Base-by-base conservation (phyloP, 2,113 vertebrate genomes). In the Sminthopsis crassicaudata region DNA sequence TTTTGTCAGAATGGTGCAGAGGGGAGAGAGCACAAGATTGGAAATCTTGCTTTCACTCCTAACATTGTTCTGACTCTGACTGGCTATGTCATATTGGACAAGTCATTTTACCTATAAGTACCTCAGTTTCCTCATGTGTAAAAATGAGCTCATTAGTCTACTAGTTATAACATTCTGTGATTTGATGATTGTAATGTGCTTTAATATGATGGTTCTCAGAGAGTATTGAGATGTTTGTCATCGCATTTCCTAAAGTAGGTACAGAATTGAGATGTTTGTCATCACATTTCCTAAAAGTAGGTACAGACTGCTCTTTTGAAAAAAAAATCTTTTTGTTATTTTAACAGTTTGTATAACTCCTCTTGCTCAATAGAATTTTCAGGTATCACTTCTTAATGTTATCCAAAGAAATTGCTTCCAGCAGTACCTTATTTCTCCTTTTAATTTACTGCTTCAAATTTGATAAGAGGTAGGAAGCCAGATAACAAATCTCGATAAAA, bases 361-460 rank as follows among this genome's bases (percentile, higher is more conserved):
- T 42, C 6, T 7, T 84, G 19, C 67, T 84, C 67, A 42, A 67
- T 36, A 42, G n/a, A 19, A 42, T 7, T 8, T 9, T 42, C 67
- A n/a, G n/a, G 84, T 90, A 30, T 90, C 55, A 46, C 36, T 90
- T 46, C 89, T 25, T 22, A 22, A 51, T 8, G 0, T 55, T 91
- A 76, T 30, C 54, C 54, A 51, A 24, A 2, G 1, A 54, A 94
- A 89, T 94, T 96, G 88, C 90, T 12, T 0, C 96, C 76, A 89
- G 76, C 93, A 51, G 67, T 9, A 91, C 95, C 76, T 84, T 54
- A 84, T 95, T 60, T 93, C 46, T 91, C 46, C 76, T 89, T 89
- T 92, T 95, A 94, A 91, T 91, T 91, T 22, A 50, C 54, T 95
- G 90, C 92, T 90, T 90, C 96, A 95, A 96, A 97, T 97, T 94